Base-by-base conservation (phyloP, 1,140 invertebrate genomes). In the Spodoptera litura region DNA sequence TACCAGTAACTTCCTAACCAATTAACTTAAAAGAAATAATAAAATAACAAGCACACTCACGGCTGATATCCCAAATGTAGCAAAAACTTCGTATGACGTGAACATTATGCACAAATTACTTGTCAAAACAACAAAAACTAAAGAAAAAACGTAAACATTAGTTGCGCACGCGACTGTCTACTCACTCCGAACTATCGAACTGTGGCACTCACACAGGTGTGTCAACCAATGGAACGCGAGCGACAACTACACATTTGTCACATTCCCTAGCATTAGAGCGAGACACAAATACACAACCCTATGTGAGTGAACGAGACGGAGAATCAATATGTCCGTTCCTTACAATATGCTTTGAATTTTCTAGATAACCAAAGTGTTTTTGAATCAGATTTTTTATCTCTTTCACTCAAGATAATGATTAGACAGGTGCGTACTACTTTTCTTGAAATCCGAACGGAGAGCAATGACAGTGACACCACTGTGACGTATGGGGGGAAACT, bases 131-230 rank as follows among this genome's bases (percentile, higher is more conserved):
- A 27, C 51, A 56, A 70, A 73, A 79, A 75, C 20, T 62, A 55
- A 27, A 73, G 35, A 81, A 81, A 81, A 81, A 81, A 78, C 56
- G 66, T 81, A 78, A 81, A 77, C 75, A 81, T 51, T 53, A 10
- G 51, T 44, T 38, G 55, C 64, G 52, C 71, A 73, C 55, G 71
- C 53, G 35, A 25, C 71, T 44, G 38, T 49, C 4, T 35, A 27
- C 38, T 73, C 53, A 59, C 71, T 73, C n/a, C 25, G 15, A 25
- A 73, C 27, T 55, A 44, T 27, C 11, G 15, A 55, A 70, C 51
- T 35, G 4, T 35, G 49, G n/a, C 64, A 70, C 51, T 55, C 52
- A 15, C 27, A 12, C 53, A 75, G 78, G 55, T 74, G 55, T 35
- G 56, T n/a, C 66, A 62, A 66, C 4, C 58, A 61, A 31, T 35